Conservation (phyloP, 2,888 invertebrate species). For the Eupithecia tripunctaria region DNA sequence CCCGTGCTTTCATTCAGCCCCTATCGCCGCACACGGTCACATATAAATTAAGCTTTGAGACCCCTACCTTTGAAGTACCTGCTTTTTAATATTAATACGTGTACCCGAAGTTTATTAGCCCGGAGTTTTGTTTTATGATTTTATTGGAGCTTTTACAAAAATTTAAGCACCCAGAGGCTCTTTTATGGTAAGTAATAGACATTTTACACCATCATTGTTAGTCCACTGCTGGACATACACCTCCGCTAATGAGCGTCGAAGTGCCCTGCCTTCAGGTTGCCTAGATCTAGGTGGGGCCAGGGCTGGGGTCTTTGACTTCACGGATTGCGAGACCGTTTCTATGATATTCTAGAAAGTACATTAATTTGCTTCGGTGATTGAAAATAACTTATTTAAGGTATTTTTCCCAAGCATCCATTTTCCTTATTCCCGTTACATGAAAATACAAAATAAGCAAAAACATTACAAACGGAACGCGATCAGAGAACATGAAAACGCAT, state of each 20-base stretch:
- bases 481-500: conserved; percentile 41
- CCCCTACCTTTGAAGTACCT: conserved; percentile 27
- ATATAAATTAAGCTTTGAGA: conserved; percentile 25
- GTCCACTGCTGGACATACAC: too few species aligned
- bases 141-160: neutral
- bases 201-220: too few species aligned
- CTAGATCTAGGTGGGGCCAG: too few species aligned
- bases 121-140: neutral
- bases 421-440: neutral
- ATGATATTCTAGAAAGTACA: too few species aligned
- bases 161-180: neutral
- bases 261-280: too few species aligned
- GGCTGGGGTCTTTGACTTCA: too few species aligned
- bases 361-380: too few species aligned
- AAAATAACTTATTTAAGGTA: too few species aligned
- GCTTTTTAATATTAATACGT: conserved; percentile 30
- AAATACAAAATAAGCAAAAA: conserved; percentile 12
- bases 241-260: too few species aligned
- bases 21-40: conserved; percentile 18
- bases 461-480: conserved; percentile 33
- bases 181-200: too few species aligned
- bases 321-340: too few species aligned
- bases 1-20: neutral
- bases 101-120: neutral
- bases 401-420: neutral